phyloP scores from a whole-genome alignment of 2,888 invertebrate genomes.

The Lysandra coridon region DNA sequence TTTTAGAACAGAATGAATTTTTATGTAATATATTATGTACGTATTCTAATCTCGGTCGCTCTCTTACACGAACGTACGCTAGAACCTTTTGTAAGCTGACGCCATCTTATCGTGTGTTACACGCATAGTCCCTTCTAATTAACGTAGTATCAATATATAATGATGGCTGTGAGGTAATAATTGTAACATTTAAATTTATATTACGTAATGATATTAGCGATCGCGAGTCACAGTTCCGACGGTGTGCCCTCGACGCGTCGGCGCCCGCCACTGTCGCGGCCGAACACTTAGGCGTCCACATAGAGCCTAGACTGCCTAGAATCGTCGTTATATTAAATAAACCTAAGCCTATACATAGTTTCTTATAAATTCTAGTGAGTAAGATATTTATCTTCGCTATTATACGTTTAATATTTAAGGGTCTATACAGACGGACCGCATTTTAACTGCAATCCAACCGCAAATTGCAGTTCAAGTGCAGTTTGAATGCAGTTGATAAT shows the following conservation, averaged over 20 bases:
- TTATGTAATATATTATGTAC: slow-evolving; percentile 73
- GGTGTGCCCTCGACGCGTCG: slow-evolving; percentile 44
- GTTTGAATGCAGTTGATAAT: too few species aligned
- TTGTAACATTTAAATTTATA: slow-evolving; percentile 79
- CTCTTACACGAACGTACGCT: slow-evolving; percentile 71
- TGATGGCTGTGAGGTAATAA: slow-evolving; percentile 81
- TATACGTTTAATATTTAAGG: slow-evolving; percentile 32
- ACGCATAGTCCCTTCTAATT: slow-evolving; percentile 75
- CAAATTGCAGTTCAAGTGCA: too few species aligned
- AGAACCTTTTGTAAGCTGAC: slow-evolving; percentile 75
- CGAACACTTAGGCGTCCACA: slow-evolving; percentile 41
- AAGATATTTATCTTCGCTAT: slow-evolving; percentile 43
- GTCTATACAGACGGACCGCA: too few species aligned
- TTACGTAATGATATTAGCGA: slow-evolving; percentile 68
- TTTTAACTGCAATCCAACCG: too few species aligned
- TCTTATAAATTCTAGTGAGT: slow-evolving; percentile 45
- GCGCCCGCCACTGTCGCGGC: slow-evolving; percentile 47
- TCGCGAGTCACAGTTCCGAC: slow-evolving; percentile 60
- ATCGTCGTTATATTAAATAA: slow-evolving; percentile 37
- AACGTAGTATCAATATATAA: slow-evolving; percentile 80
- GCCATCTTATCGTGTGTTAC: slow-evolving; percentile 75
- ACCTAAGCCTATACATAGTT: slow-evolving; percentile 43
- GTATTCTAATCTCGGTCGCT: slow-evolving; percentile 62
- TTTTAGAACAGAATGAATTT: slow-evolving; percentile 78
- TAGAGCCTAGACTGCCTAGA: slow-evolving; percentile 43